phyloP scores from a whole-genome alignment of 2,113 vertebrate species.

The Penelope pileata region DNA sequence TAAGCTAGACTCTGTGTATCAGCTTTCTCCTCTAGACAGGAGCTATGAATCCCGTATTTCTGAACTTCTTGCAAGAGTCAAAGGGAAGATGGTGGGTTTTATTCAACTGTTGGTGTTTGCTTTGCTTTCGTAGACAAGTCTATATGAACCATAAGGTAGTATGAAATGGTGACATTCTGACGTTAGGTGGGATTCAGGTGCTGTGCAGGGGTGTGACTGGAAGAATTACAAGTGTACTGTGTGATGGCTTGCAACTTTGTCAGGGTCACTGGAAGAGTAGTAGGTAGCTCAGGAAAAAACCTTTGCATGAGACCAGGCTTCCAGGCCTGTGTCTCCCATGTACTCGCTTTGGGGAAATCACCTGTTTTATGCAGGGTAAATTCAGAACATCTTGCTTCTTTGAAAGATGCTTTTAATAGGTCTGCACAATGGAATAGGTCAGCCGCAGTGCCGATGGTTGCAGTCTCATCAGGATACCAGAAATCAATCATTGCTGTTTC shows the following conservation, averaged over 20 bases:
- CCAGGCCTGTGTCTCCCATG: neutral
- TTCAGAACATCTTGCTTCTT: neutral
- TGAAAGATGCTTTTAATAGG: neutral
- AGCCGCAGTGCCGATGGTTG: neutral
- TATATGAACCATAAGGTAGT: neutral
- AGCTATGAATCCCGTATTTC: neutral
- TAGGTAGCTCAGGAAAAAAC: neutral
- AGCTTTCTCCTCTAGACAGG: neutral
- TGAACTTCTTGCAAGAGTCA: neutral
- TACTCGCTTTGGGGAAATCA: neutral
- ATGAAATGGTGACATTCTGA: neutral
- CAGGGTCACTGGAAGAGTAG: neutral
- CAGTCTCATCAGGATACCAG: neutral
- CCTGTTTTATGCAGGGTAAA: neutral
- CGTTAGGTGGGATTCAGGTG: neutral
- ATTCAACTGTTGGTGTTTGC: fast-evolving
- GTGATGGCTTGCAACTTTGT: neutral
- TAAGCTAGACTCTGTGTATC: fast-evolving
- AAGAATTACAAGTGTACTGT: too few species aligned
- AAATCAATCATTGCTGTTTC: neutral
- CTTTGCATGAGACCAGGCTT: neutral
- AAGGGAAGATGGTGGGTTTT: neutral
- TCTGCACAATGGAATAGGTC: neutral
- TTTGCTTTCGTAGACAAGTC: neutral
- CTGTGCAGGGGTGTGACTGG: neutral